A percentile compares a stretch with the other conserved stretches of the same genome.
Evolutionary conservation across 2,113 vertebrate species (phyloP).

Genomic region (Passer montanus): DNA sequence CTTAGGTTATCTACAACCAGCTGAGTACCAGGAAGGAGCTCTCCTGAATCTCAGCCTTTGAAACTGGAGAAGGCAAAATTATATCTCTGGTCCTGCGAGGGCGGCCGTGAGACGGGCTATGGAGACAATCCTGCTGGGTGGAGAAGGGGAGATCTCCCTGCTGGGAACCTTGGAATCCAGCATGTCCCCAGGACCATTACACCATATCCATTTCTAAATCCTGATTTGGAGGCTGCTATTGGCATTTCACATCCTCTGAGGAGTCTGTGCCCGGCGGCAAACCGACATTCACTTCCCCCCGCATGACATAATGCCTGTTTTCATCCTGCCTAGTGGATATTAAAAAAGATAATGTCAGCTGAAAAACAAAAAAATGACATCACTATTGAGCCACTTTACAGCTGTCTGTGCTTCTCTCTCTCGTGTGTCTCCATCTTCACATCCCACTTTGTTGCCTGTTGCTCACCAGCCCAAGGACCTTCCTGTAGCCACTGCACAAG

Average conservation of each 20-base stretch:
- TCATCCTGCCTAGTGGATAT: background rate
- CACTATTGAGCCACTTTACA: background rate
- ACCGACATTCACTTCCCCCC: background rate
- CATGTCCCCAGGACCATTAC: background rate
- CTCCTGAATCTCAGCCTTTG: background rate
- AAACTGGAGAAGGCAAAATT: constrained; percentile 28
- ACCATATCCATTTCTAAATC: background rate
- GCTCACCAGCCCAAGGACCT: background rate
- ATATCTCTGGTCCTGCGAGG: background rate
- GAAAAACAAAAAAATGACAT: background rate
- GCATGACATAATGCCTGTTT: background rate
- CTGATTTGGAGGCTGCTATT: background rate
- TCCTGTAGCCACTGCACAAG: background rate
- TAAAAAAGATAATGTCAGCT: constrained; percentile 7
- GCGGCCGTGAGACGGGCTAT: background rate
- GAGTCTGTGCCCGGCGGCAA: background rate
- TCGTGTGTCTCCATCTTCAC: background rate
- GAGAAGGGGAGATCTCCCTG: background rate
- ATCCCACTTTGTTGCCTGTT: background rate
- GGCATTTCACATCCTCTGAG: background rate
- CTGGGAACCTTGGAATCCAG: background rate
- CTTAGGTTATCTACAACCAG: background rate
- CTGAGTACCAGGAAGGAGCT: constrained; percentile 8
- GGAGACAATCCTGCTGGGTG: background rate
- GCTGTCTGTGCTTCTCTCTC: background rate